A percentile compares a stretch with the other conserved stretches of the same genome.
Evolutionary conservation across 1,140 invertebrate species (phyloP).

Genomic region (Mya arenaria): DNA sequence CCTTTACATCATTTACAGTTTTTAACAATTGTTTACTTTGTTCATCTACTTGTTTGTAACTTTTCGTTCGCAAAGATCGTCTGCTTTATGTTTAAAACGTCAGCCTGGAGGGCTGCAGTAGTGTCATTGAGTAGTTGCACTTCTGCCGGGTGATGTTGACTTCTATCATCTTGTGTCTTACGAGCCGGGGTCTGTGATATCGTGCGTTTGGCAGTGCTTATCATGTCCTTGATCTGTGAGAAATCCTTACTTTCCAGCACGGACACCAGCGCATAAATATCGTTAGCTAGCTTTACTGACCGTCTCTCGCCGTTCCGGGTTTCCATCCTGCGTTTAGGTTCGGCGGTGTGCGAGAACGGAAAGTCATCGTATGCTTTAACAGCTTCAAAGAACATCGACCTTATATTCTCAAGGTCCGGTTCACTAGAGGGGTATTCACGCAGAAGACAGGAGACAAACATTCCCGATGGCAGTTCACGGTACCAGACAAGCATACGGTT

Average conservation of each 20-base stretch:
- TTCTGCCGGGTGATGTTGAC: not conserved
- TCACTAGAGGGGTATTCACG: too few relatives aligned
- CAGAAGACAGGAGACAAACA: not conserved
- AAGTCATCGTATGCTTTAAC: constrained; percentile 18
- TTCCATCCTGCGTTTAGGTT: not conserved
- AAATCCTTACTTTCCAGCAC: not conserved
- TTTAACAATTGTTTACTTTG: too few relatives aligned
- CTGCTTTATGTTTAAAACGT: not conserved
- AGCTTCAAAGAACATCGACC: not conserved
- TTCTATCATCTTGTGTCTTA: not conserved
- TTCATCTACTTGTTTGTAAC: too few relatives aligned
- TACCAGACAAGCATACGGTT: not conserved
- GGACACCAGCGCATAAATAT: constrained; percentile 1
- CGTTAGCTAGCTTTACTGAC: constrained; percentile 4
- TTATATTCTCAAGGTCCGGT: not conserved
- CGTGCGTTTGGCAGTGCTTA: constrained; percentile 5
- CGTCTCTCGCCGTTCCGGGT: not conserved
- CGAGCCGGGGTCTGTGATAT: not conserved
- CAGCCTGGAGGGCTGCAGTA: constrained; percentile 3
- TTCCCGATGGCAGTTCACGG: not conserved
- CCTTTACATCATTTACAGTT: too few relatives aligned
- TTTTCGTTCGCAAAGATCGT: too few relatives aligned
- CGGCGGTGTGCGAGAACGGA: not conserved
- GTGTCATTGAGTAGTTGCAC: constrained; percentile 1
- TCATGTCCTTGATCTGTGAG: not conserved